Evolutionary conservation across 2,797 vertebrate genomes (phyloP).

Genomic region (Mycteria americana): DNA sequence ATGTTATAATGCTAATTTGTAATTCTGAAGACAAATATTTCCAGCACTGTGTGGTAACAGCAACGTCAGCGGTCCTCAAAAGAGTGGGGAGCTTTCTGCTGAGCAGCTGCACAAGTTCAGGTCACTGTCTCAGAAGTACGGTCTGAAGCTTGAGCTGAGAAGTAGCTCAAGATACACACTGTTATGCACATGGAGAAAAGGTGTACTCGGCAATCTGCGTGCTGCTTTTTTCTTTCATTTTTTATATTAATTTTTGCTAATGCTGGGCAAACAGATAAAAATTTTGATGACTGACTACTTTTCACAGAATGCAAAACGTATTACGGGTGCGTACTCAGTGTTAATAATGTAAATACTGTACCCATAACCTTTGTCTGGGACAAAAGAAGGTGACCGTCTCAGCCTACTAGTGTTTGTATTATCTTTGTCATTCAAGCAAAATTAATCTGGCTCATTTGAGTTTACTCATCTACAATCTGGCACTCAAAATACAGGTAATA

Average conservation of each 20-base stretch:
- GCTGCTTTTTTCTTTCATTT: not conserved
- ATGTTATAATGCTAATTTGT: not conserved
- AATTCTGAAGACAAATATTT: not conserved
- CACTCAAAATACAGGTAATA: not conserved
- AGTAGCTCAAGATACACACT: not conserved
- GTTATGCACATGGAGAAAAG: not conserved
- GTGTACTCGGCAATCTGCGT: not conserved
- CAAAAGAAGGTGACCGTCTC: not conserved
- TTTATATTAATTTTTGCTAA: not conserved
- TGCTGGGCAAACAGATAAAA: not conserved
- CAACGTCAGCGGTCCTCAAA: not conserved
- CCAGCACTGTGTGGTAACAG: not conserved
- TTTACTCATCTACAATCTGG: not conserved
- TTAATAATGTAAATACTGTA: not conserved
- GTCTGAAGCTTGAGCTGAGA: not conserved
- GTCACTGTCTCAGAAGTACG: not conserved
- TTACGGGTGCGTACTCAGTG: not conserved
- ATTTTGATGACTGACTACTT: not conserved
- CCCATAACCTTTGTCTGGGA: not conserved
- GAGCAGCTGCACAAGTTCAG: not conserved
- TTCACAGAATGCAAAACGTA: not conserved
- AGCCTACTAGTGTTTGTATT: not conserved
- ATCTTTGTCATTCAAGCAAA: not conserved
- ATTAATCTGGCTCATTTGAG: not conserved
- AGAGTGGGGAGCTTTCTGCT: not conserved